Conservation (phyloP, 2,797 vertebrate species). For the Diceros bicornis region DNA sequence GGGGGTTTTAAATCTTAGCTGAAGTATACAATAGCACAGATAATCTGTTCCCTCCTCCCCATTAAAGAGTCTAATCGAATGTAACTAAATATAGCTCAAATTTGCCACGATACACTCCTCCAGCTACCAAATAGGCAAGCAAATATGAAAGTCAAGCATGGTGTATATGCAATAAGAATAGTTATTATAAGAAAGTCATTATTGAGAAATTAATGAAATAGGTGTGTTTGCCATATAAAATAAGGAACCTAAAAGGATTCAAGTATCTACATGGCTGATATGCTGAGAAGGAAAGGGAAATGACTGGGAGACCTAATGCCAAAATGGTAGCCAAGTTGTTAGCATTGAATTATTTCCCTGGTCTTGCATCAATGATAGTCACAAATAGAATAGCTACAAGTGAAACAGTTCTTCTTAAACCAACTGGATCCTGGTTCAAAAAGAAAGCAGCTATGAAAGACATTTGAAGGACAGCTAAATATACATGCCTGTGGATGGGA, state of each 20-base stretch:
- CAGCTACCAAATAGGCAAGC: neutral
- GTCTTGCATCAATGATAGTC: neutral
- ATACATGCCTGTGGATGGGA: neutral
- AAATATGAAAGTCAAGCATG: conserved; percentile 25
- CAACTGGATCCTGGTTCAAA: neutral
- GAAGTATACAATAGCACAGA: neutral
- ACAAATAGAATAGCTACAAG: neutral
- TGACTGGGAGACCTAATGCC: neutral
- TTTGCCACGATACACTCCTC: neutral
- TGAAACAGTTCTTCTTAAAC: conserved; percentile 27
- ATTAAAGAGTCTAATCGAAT: neutral
- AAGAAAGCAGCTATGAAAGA: conserved; percentile 11
- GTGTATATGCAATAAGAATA: neutral
- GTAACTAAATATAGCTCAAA: neutral
- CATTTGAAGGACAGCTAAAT: neutral
- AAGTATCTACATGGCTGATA: neutral
- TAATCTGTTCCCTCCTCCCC: neutral
- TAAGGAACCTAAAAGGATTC: neutral
- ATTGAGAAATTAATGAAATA: conserved; percentile 46
- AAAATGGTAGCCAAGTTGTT: neutral
- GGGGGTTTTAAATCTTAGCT: neutral
- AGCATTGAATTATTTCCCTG: neutral
- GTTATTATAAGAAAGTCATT: neutral
- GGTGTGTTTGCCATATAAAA: neutral
- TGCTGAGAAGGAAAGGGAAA: neutral